A percentile compares a stretch with the other conserved stretches of the same genome.
These are phyloP conservation scores for Micromys minutus DNA, from an alignment of 2,113 vertebrate species.

Conservation along the genomic window DNA sequence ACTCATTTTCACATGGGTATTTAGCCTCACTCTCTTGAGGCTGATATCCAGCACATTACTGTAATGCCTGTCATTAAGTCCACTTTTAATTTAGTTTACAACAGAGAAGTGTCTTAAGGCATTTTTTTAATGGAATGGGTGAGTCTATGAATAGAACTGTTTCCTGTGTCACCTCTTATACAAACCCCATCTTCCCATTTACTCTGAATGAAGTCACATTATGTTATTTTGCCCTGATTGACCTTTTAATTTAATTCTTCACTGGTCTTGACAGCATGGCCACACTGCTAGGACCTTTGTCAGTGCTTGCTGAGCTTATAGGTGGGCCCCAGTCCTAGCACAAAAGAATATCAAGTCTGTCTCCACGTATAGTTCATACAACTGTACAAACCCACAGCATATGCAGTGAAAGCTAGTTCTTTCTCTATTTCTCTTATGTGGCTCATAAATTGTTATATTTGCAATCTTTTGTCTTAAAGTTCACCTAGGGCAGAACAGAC, in stretches of 20 bases:
- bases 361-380: background rate
- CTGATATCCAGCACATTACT: background rate
- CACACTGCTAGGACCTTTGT: background rate
- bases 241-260: conserved; percentile 35
- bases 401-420: background rate
- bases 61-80: background rate
- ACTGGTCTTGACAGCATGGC: background rate
- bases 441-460: background rate
- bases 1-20: background rate
- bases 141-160: background rate
- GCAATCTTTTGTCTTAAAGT: background rate
- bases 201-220: background rate
- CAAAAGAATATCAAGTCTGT: background rate
- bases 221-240: background rate
- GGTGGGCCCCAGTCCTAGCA: background rate
- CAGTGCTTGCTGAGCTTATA: background rate
- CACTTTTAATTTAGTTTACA: background rate
- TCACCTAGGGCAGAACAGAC: background rate
- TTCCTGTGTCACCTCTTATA: background rate
- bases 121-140: conserved; percentile 13
- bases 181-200: background rate
- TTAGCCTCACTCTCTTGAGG: background rate
- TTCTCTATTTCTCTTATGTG: background rate
- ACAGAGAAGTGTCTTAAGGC: background rate
- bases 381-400: background rate